Base-by-base conservation (phyloP, 1,140 invertebrate genomes). In the Lepeophtheirus salmonis region DNA sequence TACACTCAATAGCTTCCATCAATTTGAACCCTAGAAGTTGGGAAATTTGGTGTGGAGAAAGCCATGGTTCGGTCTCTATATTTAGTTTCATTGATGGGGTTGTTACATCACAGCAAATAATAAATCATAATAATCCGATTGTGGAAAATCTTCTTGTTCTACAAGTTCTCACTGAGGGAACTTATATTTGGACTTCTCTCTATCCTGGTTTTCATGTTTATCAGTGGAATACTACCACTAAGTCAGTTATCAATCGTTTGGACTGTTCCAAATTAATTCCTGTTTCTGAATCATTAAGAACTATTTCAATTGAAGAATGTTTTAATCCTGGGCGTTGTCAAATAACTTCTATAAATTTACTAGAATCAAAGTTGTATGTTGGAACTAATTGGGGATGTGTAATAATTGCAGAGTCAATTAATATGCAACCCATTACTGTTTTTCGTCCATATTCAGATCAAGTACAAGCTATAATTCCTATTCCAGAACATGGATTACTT, bases 321-420 rank as follows among this genome's bases (percentile, higher is more conserved):
- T 74, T 88, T 0, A 84, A 80, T 50, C 80, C 80, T 2, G 82
- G 82, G 24, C 78, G 82, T 64, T 87, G 84, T 66, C 81, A 86
- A 69, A 84, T 92, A 17, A 88, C 86, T 12, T 81, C 83, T 26
- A 69, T 91, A 60, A 80, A 83, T 59, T 74, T 80, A 17, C 72
- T 82, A 63, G 76, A 79, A 51, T 78, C 82, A 62, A 68, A 71
- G 56, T 71, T 91, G 6, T 90, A 89, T 68, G 82, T 89, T 56
- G 89, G 89, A 30, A 92, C 89, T 1, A 86, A 83, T 1, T 89
- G 86, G 84, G 89, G 89, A 6, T 90, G 88, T 68, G 74, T 94
- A 25, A 83, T 92, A 17, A 83, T 92, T 0, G 86, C 84, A 1
- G 86, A 89, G 69, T 77, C 81, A 26, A 75, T 77, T 50, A 80